Evolutionary conservation across 2,888 invertebrate genomes (phyloP).

Genomic region (Xestia rhomboidea): DNA sequence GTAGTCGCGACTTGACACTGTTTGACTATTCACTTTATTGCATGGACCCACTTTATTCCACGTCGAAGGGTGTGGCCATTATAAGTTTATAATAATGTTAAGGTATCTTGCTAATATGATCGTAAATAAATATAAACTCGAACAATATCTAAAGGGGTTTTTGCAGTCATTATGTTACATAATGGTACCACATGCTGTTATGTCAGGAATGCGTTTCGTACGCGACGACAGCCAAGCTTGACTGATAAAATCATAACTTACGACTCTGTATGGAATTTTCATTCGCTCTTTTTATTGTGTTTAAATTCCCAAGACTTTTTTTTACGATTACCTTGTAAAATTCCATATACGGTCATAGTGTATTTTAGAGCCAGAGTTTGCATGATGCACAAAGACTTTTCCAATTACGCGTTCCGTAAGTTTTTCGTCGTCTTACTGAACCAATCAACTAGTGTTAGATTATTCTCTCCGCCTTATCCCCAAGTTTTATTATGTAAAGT

Average conservation of each 20-base stretch:
- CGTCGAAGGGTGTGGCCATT: no score
- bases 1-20: background rate
- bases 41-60: no score
- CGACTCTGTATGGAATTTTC: slow-evolving; percentile 28
- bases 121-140: slow-evolving; percentile 9
- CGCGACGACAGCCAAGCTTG: slow-evolving; percentile 28
- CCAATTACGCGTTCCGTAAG: slow-evolving; percentile 27
- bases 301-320: slow-evolving; percentile 26
- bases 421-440: slow-evolving; percentile 45
- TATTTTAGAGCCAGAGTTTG: slow-evolving; percentile 1
- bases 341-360: background rate
- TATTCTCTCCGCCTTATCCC: slow-evolving; percentile 42
- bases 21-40: background rate
- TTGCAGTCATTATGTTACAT: slow-evolving; percentile 29
- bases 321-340: slow-evolving; percentile 15
- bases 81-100: background rate
- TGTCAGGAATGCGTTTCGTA: slow-evolving; percentile 38
- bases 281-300: slow-evolving; percentile 39
- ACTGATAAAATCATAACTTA: slow-evolving; percentile 55
- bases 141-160: slow-evolving; percentile 31
- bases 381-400: slow-evolving; percentile 25
- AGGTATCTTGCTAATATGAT: background rate
- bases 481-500: slow-evolving; percentile 71
- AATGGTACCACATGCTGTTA: slow-evolving; percentile 33
- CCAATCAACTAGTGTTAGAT: slow-evolving; percentile 55